Percentiles rank a stretch among this genome's conserved stretches.
Conservation (phyloP, 2,113 vertebrate species). For the Heteronetta atricapilla region DNA sequence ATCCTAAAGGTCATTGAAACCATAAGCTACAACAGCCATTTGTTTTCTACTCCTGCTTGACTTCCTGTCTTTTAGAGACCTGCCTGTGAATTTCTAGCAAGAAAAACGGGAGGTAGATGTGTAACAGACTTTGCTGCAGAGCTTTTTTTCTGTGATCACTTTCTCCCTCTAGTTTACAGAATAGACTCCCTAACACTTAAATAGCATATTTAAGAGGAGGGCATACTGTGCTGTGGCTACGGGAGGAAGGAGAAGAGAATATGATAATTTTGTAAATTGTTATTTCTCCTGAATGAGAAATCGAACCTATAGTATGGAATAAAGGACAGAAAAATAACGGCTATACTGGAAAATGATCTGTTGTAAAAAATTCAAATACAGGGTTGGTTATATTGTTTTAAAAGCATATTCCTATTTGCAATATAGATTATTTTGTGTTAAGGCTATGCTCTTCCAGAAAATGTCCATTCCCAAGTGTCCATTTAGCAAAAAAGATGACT, state of each 20-base stretch:
- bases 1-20: background rate
- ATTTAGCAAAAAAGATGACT: background rate
- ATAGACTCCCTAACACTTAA: background rate
- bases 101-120: background rate
- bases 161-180: background rate
- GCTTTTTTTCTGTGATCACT: background rate
- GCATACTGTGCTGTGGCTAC: background rate
- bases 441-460: background rate
- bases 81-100: background rate
- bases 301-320: background rate
- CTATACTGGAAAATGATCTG: rapidly evolving
- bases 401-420: background rate
- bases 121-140: background rate
- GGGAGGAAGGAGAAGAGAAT: background rate
- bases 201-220: background rate
- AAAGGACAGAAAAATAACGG: background rate
- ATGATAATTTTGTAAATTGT: background rate
- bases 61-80: background rate
- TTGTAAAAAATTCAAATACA: background rate
- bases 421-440: background rate
- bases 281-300: background rate
- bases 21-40: background rate
- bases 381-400: background rate
- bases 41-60: background rate
- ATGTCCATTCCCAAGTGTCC: background rate